These are phyloP conservation scores for Littorina saxatilis DNA, from an alignment of 1,140 invertebrate genomes.

Conservation along the genomic window DNA sequence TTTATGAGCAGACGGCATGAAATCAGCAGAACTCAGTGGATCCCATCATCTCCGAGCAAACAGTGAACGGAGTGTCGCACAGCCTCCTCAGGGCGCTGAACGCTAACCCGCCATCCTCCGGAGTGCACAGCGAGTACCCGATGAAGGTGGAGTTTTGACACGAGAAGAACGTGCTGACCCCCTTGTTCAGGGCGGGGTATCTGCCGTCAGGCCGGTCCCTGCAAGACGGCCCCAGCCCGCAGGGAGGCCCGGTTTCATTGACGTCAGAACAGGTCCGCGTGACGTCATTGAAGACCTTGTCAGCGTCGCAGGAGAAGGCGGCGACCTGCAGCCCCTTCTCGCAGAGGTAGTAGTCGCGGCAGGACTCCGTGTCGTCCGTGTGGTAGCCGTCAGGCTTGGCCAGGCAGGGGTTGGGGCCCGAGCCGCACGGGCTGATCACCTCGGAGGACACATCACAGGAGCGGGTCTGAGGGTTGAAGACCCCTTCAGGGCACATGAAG, in stretches of 20 bases:
- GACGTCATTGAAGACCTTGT: slow-evolving; percentile 26
- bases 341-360: slow-evolving; percentile 35
- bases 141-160: slow-evolving; percentile 21
- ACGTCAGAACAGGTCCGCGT: slow-evolving; percentile 27
- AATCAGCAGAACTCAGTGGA: slow-evolving; percentile 6
- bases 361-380: slow-evolving; percentile 5
- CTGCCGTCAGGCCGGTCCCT: slow-evolving; percentile 16
- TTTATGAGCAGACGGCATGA: not conserved
- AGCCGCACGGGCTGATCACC: slow-evolving; percentile 42
- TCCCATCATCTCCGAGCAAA: slow-evolving; percentile 19
- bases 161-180: slow-evolving; percentile 21
- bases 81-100: slow-evolving; percentile 20
- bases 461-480: slow-evolving; percentile 43
- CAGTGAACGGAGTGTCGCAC: slow-evolving; percentile 28
- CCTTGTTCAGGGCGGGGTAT: slow-evolving; percentile 36
- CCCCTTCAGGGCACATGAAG: slow-evolving; percentile 44
- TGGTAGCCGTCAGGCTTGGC: slow-evolving; percentile 38
- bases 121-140: slow-evolving; percentile 17
- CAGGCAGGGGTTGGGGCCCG: slow-evolving; percentile 37
- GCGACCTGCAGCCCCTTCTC: slow-evolving; percentile 38
- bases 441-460: slow-evolving; percentile 33
- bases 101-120: slow-evolving; percentile 27
- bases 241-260: slow-evolving; percentile 6
- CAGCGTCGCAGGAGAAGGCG: slow-evolving; percentile 25
- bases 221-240: slow-evolving; percentile 30